Conservation (phyloP, 1,140 invertebrate species). For the Contarinia nasturtii region DNA sequence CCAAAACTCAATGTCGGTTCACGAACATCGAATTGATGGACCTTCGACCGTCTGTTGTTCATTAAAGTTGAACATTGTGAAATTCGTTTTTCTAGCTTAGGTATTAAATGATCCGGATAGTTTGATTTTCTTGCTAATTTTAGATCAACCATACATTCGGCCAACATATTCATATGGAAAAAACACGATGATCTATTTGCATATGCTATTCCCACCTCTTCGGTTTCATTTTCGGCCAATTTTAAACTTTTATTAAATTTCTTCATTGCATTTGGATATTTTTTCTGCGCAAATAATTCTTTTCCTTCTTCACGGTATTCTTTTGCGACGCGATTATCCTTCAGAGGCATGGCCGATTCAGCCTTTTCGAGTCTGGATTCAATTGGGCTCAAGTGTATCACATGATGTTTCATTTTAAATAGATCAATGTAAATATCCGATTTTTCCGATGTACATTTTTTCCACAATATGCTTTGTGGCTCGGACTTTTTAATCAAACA, state of each 20-base stretch:
- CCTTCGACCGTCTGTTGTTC: background rate
- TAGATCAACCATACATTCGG: background rate
- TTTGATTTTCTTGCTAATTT: constrained; percentile 1
- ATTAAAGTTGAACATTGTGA: background rate
- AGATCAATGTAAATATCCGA: too few relatives aligned
- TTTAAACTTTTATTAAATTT: constrained; percentile 2
- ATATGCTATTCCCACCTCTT: background rate
- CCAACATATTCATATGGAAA: constrained; percentile 1
- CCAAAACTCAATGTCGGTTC: background rate
- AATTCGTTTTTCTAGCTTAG: background rate
- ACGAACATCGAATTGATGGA: background rate
- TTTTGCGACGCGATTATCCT: background rate
- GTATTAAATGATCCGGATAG: background rate
- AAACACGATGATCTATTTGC: constrained; percentile 2
- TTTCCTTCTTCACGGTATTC: background rate
- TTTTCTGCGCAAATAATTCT: background rate
- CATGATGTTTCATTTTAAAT: too few relatives aligned
- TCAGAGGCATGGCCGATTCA: too few relatives aligned
- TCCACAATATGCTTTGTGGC: too few relatives aligned
- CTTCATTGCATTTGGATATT: constrained; percentile 1
- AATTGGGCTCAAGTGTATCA: too few relatives aligned
- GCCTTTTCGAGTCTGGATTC: too few relatives aligned
- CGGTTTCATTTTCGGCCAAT: background rate
- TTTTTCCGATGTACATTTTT: too few relatives aligned
- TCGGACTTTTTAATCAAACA: too few relatives aligned